Evolutionary conservation across 2,797 vertebrate genomes (phyloP).

Genomic region (Hoplostethus mediterraneus): DNA sequence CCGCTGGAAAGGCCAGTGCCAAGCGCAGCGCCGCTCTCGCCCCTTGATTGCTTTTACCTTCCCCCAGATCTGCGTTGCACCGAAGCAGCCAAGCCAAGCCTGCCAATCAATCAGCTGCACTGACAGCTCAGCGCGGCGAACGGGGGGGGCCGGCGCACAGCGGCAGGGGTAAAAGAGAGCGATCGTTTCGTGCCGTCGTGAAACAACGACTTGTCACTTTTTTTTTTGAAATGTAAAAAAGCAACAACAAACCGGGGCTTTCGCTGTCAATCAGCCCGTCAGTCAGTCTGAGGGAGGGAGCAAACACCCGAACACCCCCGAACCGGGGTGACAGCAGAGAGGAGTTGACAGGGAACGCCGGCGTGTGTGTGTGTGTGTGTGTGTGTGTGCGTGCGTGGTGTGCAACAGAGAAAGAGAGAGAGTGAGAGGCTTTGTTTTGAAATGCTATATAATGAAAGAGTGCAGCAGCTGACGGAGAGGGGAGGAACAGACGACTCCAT

Average conservation of each 20-base stretch:
- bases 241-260: constrained; percentile 9
- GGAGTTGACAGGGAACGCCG: constrained; percentile 39
- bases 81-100: constrained; percentile 42
- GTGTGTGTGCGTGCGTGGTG: neutral
- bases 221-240: constrained; percentile 16
- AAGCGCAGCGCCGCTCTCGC: constrained; percentile 25
- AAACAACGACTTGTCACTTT: constrained; percentile 38
- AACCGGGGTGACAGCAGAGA: constrained; percentile 1
- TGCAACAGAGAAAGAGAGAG: constrained; percentile 17
- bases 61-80: constrained; percentile 26
- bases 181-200: constrained; percentile 29
- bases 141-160: neutral
- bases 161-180: constrained; percentile 10
- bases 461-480: constrained; percentile 65
- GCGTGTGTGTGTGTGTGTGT: constrained; percentile 6
- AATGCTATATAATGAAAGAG: constrained; percentile 63
- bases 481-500: constrained; percentile 38
- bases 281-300: constrained; percentile 5
- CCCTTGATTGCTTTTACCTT: constrained; percentile 63
- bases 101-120: constrained; percentile 55
- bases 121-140: constrained; percentile 36
- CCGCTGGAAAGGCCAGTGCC: constrained; percentile 62
- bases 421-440: constrained; percentile 49
- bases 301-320: neutral
- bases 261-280: constrained; percentile 44